These are phyloP conservation scores for Argyresthia albistria DNA, from an alignment of 2,888 invertebrate genomes.

Conservation along the genomic window DNA sequence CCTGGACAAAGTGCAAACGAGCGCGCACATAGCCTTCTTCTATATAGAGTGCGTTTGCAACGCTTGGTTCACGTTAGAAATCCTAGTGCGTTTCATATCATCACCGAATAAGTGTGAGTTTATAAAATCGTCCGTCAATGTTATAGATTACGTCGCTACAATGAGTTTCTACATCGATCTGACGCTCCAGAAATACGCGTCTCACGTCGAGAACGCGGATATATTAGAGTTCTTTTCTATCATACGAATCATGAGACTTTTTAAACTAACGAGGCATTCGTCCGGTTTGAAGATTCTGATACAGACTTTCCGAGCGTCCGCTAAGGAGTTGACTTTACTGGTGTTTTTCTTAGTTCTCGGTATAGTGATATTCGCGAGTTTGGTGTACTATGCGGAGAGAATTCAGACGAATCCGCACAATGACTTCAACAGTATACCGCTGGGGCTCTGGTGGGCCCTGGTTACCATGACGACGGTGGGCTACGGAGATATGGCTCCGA, in stretches of 20 bases:
- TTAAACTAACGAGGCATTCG: conserved; percentile 97
- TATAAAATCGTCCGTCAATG: conserved; percentile 96
- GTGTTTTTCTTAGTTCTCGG: conserved; percentile 98
- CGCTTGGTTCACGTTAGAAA: conserved; percentile 99
- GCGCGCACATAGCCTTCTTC: conserved; percentile 97
- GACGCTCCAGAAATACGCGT: conserved; percentile 89
- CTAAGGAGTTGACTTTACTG: conserved; percentile 94
- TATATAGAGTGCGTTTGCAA: conserved; percentile 99
- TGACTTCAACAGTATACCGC: conserved; percentile 98
- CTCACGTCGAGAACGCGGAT: conserved; percentile 93
- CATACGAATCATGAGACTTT: conserved; percentile 97
- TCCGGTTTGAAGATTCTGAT: conserved; percentile 98
- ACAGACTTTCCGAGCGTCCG: conserved; percentile 97
- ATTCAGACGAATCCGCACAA: conserved; percentile 96
- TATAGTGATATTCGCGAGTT: conserved; percentile 97
- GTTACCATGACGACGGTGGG: conserved; percentile 99
- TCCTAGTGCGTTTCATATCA: conserved; percentile 92
- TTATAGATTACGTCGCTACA: conserved; percentile 99
- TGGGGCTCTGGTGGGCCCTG: conserved; percentile 98
- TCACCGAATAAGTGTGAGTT: conserved; percentile 96
- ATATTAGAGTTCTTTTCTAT: conserved; percentile 98
- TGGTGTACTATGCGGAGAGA: conserved; percentile 98
- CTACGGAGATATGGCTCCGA: conserved; percentile 98
- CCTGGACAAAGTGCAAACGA: conserved; percentile 92
- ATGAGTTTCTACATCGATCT: conserved; percentile 98